Evolutionary conservation across 2,888 invertebrate species (phyloP).

Genomic region (Acleris emargana): DNA sequence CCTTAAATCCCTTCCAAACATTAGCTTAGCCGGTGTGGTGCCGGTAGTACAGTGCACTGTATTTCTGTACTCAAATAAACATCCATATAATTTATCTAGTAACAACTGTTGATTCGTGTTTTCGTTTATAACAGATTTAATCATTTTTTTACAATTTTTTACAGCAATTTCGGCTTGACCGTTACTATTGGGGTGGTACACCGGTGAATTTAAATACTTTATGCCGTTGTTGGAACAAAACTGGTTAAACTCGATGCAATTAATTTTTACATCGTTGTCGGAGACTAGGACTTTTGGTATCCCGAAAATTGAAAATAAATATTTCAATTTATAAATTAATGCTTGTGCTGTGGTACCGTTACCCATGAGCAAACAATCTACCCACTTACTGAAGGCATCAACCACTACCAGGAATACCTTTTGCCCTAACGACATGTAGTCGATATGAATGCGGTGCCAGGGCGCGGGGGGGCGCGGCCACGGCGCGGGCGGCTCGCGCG

Average conservation of each 20-base stretch:
- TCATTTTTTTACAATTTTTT: conserved; percentile 41
- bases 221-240: conserved; percentile 39
- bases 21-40: conserved; percentile 39
- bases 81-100: conserved; percentile 36
- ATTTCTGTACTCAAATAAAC: conserved; percentile 42
- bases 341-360: conserved; percentile 33
- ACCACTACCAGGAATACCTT: conserved; percentile 37
- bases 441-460: conserved; percentile 12
- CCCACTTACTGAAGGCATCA: conserved; percentile 39
- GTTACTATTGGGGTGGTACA: conserved; percentile 30
- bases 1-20: conserved; percentile 41
- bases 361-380: conserved; percentile 40
- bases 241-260: conserved; percentile 30
- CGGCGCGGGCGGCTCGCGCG: conserved; percentile 3
- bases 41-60: conserved; percentile 41
- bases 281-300: conserved; percentile 27
- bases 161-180: conserved; percentile 31
- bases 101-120: conserved; percentile 11
- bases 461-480: conserved; percentile 9
- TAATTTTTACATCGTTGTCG: conserved; percentile 35
- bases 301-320: conserved; percentile 38
- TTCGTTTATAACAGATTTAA: conserved; percentile 37
- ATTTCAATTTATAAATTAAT: conserved; percentile 36
- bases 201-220: conserved; percentile 32
- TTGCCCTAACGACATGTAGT: not conserved